phyloP scores from a whole-genome alignment of 2,113 vertebrate genomes.

The Piaya cayana region DNA sequence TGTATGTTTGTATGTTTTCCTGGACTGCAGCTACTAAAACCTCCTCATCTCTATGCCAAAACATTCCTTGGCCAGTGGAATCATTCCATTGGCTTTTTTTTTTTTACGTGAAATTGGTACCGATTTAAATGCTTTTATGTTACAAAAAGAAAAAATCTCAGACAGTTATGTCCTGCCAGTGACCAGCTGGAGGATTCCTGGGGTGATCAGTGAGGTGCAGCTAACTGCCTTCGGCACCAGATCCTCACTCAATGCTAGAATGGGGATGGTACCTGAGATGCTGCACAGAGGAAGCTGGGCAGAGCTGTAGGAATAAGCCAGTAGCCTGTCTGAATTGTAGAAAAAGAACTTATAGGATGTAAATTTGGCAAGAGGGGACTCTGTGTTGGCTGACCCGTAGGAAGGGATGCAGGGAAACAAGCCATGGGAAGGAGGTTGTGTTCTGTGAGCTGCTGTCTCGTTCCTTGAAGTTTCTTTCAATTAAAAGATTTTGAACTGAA shows the following conservation, averaged over 20 bases:
- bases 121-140: not conserved
- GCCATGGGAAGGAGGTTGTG: not conserved
- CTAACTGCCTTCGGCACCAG: not conserved
- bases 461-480: slow-evolving; percentile 44
- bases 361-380: not conserved
- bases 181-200: not conserved
- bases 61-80: not conserved
- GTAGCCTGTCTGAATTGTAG: not conserved
- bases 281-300: not conserved
- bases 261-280: not conserved
- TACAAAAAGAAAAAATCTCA: not conserved
- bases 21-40: not conserved
- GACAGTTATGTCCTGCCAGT: not conserved
- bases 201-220: not conserved
- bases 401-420: not conserved
- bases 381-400: not conserved
- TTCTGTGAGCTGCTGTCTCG: slow-evolving; percentile 14
- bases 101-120: not conserved
- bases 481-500: slow-evolving; percentile 27
- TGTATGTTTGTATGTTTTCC: not conserved
- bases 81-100: not conserved
- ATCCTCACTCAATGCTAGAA: not conserved
- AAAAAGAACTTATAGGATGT: not conserved
- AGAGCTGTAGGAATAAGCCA: not conserved
- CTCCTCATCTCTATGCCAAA: not conserved